A percentile compares a stretch with the other conserved stretches of the same genome.
These are phyloP conservation scores for Caligus rogercresseyi DNA, from an alignment of 1,140 invertebrate species.

Conservation along the genomic window DNA sequence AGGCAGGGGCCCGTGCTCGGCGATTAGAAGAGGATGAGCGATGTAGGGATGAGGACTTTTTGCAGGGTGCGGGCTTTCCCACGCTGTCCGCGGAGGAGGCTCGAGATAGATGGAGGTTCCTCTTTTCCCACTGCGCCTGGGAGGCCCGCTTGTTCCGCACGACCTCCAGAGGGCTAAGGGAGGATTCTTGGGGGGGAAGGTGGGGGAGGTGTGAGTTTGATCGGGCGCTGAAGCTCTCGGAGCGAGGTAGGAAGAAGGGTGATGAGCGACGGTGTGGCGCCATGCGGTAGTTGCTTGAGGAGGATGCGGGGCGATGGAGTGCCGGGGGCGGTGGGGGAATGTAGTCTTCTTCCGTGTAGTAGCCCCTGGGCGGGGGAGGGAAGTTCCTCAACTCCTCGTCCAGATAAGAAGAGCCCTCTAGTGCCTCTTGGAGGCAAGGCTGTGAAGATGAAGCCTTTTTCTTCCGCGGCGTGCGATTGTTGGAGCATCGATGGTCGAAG, in stretches of 20 bases:
- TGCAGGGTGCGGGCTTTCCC: background rate
- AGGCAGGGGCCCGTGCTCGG: background rate
- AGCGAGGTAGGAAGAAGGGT: background rate
- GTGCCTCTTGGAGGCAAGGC: background rate
- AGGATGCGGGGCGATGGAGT: background rate
- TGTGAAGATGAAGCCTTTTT: background rate
- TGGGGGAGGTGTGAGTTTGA: background rate
- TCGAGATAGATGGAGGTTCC: background rate
- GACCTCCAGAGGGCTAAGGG: conserved; percentile 27
- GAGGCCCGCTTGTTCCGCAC: conserved; percentile 30
- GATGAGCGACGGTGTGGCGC: background rate
- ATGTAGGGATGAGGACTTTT: background rate
- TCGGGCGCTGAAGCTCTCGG: background rate
- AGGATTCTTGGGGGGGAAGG: background rate
- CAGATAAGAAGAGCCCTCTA: background rate
- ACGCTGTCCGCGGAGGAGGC: background rate
- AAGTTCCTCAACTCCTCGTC: background rate
- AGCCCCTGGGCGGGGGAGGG: background rate
- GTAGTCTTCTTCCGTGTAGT: background rate
- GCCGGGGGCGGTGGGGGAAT: background rate
- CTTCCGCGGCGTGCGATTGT: background rate
- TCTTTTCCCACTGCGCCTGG: conserved; percentile 24
- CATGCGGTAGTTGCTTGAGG: background rate
- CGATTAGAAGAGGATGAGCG: background rate
- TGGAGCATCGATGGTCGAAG: background rate